Evolutionary conservation across 2,113 vertebrate genomes (phyloP).

Genomic region (Piaya cayana): DNA sequence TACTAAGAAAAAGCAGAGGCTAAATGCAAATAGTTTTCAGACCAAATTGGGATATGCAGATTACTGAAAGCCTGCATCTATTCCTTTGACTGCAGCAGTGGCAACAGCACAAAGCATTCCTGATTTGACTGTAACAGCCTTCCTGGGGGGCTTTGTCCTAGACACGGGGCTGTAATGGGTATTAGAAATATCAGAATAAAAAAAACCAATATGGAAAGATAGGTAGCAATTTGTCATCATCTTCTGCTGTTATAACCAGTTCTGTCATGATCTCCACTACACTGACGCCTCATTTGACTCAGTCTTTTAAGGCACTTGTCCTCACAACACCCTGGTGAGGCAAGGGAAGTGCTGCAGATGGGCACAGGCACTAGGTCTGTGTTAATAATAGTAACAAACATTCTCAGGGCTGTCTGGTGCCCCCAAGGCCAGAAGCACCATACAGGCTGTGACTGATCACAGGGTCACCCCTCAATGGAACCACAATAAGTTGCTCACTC

Average conservation of each 20-base stretch:
- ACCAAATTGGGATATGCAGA: neutral
- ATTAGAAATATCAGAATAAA: neutral
- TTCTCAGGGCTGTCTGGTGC: neutral
- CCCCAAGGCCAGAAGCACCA: neutral
- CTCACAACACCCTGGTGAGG: neutral
- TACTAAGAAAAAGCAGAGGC: neutral
- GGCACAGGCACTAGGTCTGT: neutral
- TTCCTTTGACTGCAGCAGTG: neutral
- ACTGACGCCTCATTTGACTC: neutral
- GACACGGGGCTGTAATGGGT: neutral
- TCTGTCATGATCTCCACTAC: neutral
- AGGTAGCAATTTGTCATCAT: neutral
- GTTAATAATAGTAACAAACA: conserved; percentile 5
- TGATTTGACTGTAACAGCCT: neutral
- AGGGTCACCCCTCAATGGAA: neutral
- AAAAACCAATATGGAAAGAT: neutral
- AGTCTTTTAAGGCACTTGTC: conserved; percentile 8
- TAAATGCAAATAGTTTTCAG: neutral
- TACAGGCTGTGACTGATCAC: neutral
- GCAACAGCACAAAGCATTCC: neutral
- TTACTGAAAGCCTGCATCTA: neutral
- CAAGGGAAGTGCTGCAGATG: neutral
- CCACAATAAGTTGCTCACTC: neutral
- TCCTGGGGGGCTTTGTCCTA: neutral
- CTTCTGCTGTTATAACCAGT: neutral